phyloP scores from a whole-genome alignment of 2,797 vertebrate genomes.

The Pitangus sulphuratus region DNA sequence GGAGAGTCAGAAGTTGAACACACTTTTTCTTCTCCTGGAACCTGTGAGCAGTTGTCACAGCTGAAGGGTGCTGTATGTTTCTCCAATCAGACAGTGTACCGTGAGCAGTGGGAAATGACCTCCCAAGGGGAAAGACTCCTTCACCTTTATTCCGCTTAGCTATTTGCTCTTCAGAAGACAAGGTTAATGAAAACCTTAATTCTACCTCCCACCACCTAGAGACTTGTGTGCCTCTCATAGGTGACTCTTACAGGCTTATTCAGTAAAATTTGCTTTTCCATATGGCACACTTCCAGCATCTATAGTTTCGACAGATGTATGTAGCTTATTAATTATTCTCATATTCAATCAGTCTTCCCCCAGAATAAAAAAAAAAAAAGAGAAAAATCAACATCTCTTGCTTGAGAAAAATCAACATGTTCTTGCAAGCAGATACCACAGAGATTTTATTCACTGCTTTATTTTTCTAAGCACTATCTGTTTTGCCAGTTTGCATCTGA shows the following conservation, averaged over 20 bases:
- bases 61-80: background rate
- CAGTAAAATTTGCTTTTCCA: background rate
- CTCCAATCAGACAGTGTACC: background rate
- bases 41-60: background rate
- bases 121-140: background rate
- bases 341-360: background rate
- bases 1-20: background rate
- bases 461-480: conserved; percentile 37
- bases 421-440: conserved; percentile 31
- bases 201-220: background rate
- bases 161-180: background rate
- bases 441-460: conserved; percentile 44
- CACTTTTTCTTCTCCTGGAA: background rate
- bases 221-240: background rate
- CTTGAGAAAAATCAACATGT: conserved; percentile 12
- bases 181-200: background rate
- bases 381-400: too few relatives aligned
- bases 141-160: background rate
- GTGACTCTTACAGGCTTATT: background rate
- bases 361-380: background rate
- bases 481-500: conserved; percentile 46
- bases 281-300: background rate
- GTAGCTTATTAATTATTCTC: conserved; percentile 29
- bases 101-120: background rate
- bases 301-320: conserved; percentile 23